Conservation (phyloP, 2,113 vertebrate species). For the Jaculus jaculus region DNA sequence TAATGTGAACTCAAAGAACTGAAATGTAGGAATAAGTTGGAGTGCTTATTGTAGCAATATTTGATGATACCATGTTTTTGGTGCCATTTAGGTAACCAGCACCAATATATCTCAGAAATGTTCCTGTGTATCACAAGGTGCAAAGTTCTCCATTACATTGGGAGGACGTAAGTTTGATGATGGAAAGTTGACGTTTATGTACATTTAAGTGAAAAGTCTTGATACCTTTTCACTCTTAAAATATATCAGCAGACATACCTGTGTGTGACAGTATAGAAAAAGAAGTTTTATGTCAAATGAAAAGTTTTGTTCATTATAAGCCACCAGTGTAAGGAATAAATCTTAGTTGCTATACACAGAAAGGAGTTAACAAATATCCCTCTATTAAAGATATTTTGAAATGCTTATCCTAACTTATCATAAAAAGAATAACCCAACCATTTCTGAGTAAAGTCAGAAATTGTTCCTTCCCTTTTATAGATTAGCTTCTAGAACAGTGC, state of each 20-base stretch:
- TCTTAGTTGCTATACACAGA: constrained; percentile 59
- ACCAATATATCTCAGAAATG: constrained; percentile 64
- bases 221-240: constrained; percentile 74
- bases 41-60: constrained; percentile 54
- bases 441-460: constrained; percentile 59
- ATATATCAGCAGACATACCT: constrained; percentile 82
- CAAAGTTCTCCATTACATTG: constrained; percentile 65
- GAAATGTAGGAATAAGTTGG: constrained; percentile 48
- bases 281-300: constrained; percentile 81
- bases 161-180: constrained; percentile 67
- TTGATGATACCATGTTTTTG: constrained; percentile 56
- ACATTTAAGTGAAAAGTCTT: constrained; percentile 77
- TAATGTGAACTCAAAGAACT: constrained; percentile 30
- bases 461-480: constrained; percentile 70
- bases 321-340: constrained; percentile 79
- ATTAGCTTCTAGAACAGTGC: constrained; percentile 65
- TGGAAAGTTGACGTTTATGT: constrained; percentile 77
- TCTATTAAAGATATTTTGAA: constrained; percentile 63
- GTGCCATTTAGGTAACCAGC: constrained; percentile 52
- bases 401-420: constrained; percentile 66
- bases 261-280: constrained; percentile 81
- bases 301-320: constrained; percentile 81
- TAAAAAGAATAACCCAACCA: constrained; percentile 57
- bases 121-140: constrained; percentile 23
- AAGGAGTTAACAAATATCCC: constrained; percentile 61